These are phyloP conservation scores for Eriosoma lanigerum DNA, from an alignment of 1,140 invertebrate genomes.

Conservation along the genomic window DNA sequence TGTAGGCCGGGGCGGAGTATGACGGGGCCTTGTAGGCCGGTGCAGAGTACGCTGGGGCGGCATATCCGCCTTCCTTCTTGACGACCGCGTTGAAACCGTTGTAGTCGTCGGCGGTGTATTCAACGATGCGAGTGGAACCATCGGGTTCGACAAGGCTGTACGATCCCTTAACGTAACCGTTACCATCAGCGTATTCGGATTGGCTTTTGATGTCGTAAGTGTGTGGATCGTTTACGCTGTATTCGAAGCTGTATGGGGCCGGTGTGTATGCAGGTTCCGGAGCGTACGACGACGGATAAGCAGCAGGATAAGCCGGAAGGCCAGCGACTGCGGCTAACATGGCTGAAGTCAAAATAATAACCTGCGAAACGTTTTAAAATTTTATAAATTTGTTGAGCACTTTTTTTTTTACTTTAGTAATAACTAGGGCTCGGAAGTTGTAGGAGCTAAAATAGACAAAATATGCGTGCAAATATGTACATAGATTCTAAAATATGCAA, in stretches of 20 bases:
- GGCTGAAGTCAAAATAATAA: slow-evolving; percentile 38
- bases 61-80: slow-evolving; percentile 49
- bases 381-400: too few relatives aligned
- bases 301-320: slow-evolving; percentile 53
- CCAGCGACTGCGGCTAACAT: slow-evolving; percentile 50
- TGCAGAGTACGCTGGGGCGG: slow-evolving; percentile 56
- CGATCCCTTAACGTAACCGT: slow-evolving; percentile 61
- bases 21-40: slow-evolving; percentile 57
- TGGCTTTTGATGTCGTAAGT: slow-evolving; percentile 64
- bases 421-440: too few relatives aligned
- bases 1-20: background rate
- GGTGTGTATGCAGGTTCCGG: slow-evolving; percentile 53
- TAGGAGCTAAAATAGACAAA: too few relatives aligned
- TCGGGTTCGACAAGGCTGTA: slow-evolving; percentile 55
- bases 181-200: slow-evolving; percentile 62
- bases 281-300: slow-evolving; percentile 18
- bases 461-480: too few relatives aligned
- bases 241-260: slow-evolving; percentile 62
- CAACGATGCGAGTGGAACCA: slow-evolving; percentile 53
- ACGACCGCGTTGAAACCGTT: slow-evolving; percentile 55
- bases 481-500: too few relatives aligned
- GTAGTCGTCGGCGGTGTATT: slow-evolving; percentile 54
- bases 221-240: slow-evolving; percentile 62
- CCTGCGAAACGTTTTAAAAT: background rate
- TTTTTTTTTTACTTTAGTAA: too few relatives aligned